phyloP scores from a whole-genome alignment of 2,797 vertebrate species.

The Cuniculus paca region DNA sequence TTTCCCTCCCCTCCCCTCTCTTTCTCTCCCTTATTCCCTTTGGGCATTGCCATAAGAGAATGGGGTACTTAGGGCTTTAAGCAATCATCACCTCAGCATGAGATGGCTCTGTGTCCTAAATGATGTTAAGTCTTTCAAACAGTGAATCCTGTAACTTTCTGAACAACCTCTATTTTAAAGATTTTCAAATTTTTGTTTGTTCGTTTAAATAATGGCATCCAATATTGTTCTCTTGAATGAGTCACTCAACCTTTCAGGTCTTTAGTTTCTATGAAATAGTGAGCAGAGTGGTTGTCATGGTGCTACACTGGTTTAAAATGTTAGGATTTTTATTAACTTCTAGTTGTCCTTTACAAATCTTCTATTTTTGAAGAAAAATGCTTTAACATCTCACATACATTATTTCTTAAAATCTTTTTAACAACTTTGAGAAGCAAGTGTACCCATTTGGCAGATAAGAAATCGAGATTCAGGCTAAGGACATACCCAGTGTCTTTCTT shows the following conservation, averaged over 20 bases:
- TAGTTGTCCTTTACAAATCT: not conserved
- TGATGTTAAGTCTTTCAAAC: not conserved
- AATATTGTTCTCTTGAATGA: not conserved
- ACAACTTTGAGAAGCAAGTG: not conserved
- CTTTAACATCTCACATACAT: not conserved
- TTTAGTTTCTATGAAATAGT: slow-evolving; percentile 39
- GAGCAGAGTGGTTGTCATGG: not conserved
- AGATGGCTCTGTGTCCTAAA: not conserved
- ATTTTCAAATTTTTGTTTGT: not conserved
- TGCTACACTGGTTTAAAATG: not conserved
- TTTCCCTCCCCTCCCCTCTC: too few relatives aligned
- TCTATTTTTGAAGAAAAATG: not conserved
- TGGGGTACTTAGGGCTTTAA: not conserved
- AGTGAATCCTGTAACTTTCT: not conserved
- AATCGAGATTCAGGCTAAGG: not conserved
- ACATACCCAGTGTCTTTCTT: not conserved
- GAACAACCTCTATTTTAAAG: not conserved
- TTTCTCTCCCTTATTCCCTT: not conserved
- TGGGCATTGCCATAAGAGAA: not conserved
- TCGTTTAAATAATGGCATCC: not conserved
- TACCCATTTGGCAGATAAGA: not conserved
- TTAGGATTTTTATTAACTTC: not conserved
- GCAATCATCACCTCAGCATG: not conserved
- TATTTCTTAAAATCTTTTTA: not conserved
- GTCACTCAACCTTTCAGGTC: not conserved